Evolutionary conservation across 1,140 invertebrate species (phyloP), one percentile per base, ranked within the genome.

Genomic region (Papilio xuthus): DNA sequence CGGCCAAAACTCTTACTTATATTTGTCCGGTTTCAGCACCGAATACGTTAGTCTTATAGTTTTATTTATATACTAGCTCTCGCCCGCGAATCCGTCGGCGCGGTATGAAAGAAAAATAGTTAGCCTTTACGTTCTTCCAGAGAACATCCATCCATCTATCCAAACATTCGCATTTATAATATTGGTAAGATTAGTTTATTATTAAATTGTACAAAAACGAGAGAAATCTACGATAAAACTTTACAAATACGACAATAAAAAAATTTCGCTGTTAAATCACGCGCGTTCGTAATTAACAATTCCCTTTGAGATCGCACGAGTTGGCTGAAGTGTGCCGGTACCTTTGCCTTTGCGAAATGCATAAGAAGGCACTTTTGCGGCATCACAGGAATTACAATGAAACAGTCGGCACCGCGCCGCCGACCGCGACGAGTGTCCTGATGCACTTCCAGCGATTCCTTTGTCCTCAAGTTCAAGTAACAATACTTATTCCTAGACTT

Each of bases 381-480:
- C 13, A 44, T 73, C 71, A 47, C 42, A 47, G 42, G 42, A 73
- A 44, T 73, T 73, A 73, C 60, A 67, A 67, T 44, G 71, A 73
- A 72, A 73, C 37, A 26, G 37, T 44, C 71, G 71, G 71, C 37
- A 47, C 18, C 71, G 71, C 13, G 15, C 12, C 18, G 12, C 32
- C 32, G 2, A 6, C 32, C 32, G 18, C 28, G 32, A 32, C n/a
- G 37, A 44, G 71, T 47, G 32, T 47, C 71, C 12, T 42, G 37
- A 73, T 73, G 42, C 71, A 73, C 41, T 73, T 15, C 71, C 18
- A 71, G 23, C n/a, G 71, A 73, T 73, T 73, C 71, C 71, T 73
- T 73, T 73, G 71, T 73, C 41, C 71, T 50, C 71, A 73, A 73
- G 71, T 73, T 73, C 71, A 73, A 73, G 71, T 73, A 73, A 73